These are phyloP conservation scores for Corythornis cristatus DNA, from an alignment of 2,113 vertebrate species.

Conservation along the genomic window DNA sequence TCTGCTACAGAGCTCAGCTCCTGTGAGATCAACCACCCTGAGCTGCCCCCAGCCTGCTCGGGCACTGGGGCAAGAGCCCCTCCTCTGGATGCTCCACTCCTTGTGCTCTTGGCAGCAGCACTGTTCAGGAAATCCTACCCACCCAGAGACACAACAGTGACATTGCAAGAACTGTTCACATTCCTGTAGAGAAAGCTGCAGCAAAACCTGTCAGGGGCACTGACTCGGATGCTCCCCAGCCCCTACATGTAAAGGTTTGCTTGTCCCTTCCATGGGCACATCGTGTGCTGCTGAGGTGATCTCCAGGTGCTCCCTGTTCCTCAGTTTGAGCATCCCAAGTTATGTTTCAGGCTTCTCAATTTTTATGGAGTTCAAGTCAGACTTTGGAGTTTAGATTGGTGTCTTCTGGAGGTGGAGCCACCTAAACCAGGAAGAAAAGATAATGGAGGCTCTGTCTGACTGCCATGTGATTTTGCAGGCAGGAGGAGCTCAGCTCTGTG, in stretches of 20 bases:
- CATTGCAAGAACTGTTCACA: constrained; percentile 77
- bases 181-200: constrained; percentile 70
- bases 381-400: background rate
- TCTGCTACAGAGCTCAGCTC: background rate
- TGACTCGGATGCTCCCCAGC: background rate
- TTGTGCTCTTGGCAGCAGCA: constrained; percentile 52
- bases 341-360: background rate
- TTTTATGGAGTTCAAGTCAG: background rate
- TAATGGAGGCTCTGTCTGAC: background rate
- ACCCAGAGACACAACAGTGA: constrained; percentile 79
- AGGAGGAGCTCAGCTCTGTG: background rate
- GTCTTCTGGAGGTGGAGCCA: background rate
- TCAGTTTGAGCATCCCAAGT: background rate
- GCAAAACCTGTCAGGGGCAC: background rate
- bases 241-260: background rate
- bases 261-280: accelerated
- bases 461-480: background rate
- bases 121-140: constrained; percentile 74
- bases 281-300: background rate
- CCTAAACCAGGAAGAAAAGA: background rate
- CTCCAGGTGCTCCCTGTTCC: background rate
- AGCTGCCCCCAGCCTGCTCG: background rate
- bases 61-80: background rate
- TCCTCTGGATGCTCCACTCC: background rate
- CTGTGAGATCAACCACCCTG: background rate